Conservation (phyloP, 2,888 invertebrate genomes). For the Oscheius sp. region DNA sequence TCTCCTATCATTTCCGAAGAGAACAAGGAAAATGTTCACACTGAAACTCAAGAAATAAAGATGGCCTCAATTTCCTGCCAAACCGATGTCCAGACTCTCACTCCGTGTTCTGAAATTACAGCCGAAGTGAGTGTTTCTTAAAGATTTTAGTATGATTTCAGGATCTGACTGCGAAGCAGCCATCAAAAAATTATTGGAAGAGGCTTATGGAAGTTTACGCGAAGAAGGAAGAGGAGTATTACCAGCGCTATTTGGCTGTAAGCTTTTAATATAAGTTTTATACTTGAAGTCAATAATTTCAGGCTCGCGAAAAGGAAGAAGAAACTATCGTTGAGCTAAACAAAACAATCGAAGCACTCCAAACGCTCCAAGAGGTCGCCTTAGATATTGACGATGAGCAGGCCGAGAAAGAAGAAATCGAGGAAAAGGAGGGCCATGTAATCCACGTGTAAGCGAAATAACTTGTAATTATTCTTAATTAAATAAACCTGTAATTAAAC, state of each 20-base stretch:
- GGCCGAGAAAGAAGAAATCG: no score
- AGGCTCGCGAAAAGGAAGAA: background rate
- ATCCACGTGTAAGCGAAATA: no score
- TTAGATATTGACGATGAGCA: constrained; percentile 1
- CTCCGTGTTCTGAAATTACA: background rate
- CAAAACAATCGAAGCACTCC: background rate
- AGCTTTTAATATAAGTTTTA: background rate
- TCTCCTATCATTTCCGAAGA: background rate
- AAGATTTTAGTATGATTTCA: background rate
- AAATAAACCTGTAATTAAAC: no score
- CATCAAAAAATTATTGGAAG: background rate
- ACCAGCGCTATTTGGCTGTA: background rate
- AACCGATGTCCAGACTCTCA: background rate
- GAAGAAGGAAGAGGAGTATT: background rate
- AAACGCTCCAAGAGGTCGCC: background rate
- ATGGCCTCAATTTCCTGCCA: background rate
- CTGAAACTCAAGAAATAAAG: background rate
- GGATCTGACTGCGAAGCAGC: background rate
- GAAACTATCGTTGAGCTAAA: constrained; percentile 5
- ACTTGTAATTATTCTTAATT: no score
- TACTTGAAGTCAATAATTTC: no score
- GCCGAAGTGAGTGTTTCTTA: background rate
- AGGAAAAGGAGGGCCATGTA: no score
- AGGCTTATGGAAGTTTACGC: background rate
- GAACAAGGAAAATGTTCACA: constrained; percentile 2